Percentiles rank a stretch among this genome's conserved stretches.
These are phyloP conservation scores for Gymnoscopelus microlampas DNA, from an alignment of 2,797 vertebrate species.

Conservation along the genomic window DNA sequence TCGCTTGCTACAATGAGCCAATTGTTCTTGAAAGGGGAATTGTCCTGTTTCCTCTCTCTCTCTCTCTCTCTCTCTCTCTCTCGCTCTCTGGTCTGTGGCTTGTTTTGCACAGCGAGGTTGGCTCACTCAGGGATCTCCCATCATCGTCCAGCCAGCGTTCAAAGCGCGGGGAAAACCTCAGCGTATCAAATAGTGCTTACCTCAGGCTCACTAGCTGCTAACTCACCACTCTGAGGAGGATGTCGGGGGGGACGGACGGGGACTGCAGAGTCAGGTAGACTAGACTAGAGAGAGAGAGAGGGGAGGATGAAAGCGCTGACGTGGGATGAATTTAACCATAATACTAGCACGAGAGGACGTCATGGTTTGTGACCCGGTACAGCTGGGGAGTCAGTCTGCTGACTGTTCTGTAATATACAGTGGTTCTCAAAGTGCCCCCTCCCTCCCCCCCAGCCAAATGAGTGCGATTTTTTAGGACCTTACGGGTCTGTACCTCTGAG, in stretches of 20 bases:
- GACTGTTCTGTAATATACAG: conserved; percentile 61
- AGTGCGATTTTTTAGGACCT: no score
- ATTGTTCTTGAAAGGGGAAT: conserved; percentile 67
- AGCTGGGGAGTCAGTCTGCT: conserved; percentile 53
- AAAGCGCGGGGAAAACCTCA: conserved; percentile 63
- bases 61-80: no score
- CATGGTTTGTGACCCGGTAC: conserved; percentile 23
- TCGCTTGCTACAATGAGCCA: conserved; percentile 63
- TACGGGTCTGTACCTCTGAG: no score
- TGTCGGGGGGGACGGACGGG: conserved; percentile 45
- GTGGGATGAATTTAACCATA: conserved; percentile 56
- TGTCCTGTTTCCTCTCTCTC: conserved; percentile 28
- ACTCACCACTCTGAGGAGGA: conserved; percentile 70
- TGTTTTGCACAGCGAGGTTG: conserved; percentile 57
- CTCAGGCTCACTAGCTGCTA: conserved; percentile 68
- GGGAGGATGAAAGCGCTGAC: conserved; percentile 63
- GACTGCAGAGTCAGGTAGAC: conserved; percentile 63
- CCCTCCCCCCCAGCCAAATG: conserved; percentile 53
- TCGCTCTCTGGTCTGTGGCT: conserved; percentile 7
- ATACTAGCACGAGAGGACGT: conserved; percentile 43
- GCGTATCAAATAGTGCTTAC: conserved; percentile 80
- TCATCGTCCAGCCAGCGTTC: conserved; percentile 48
- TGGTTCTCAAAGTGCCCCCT: conserved; percentile 28
- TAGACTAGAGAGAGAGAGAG: conserved; percentile 41
- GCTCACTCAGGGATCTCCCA: conserved; percentile 65